Conservation (phyloP, 2,888 invertebrate genomes). For the Penaeus monodon region DNA sequence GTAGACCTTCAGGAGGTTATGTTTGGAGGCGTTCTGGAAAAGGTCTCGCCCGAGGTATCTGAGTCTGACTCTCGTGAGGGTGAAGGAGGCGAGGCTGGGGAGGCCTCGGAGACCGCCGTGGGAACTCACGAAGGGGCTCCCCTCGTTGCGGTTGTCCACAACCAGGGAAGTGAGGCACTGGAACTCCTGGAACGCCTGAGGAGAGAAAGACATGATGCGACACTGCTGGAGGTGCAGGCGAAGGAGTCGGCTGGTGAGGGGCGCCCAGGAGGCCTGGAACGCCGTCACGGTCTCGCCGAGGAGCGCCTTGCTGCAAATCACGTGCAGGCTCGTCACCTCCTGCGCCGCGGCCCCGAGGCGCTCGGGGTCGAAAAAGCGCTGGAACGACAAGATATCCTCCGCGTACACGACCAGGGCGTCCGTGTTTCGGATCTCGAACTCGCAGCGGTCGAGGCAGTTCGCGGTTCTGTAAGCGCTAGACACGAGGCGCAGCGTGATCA, state of each 20-base stretch:
- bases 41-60: constrained; percentile 19
- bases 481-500: background rate
- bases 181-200: constrained; percentile 23
- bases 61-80: constrained; percentile 26
- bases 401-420: constrained; percentile 32
- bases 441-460: constrained; percentile 42
- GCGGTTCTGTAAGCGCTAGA: background rate
- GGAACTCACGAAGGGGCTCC: constrained; percentile 33
- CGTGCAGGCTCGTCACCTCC: constrained; percentile 36
- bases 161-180: constrained; percentile 38
- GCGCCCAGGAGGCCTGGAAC: constrained; percentile 36
- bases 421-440: constrained; percentile 31
- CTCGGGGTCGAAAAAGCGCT: constrained; percentile 40
- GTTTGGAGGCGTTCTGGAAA: constrained; percentile 28
- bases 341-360: constrained; percentile 8
- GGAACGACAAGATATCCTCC: constrained; percentile 49
- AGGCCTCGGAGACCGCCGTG: constrained; percentile 19
- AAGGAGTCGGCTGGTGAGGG: constrained; percentile 14
- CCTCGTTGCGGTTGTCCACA: constrained; percentile 43
- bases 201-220: constrained; percentile 40
- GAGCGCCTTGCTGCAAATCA: constrained; percentile 38
- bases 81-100: constrained; percentile 34
- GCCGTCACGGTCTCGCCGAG: constrained; percentile 36
- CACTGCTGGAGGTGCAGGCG: constrained; percentile 27
- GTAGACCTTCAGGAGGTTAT: constrained; percentile 47